Conservation (phyloP, 2,888 invertebrate species). For the Drosophila mayaguana region DNA sequence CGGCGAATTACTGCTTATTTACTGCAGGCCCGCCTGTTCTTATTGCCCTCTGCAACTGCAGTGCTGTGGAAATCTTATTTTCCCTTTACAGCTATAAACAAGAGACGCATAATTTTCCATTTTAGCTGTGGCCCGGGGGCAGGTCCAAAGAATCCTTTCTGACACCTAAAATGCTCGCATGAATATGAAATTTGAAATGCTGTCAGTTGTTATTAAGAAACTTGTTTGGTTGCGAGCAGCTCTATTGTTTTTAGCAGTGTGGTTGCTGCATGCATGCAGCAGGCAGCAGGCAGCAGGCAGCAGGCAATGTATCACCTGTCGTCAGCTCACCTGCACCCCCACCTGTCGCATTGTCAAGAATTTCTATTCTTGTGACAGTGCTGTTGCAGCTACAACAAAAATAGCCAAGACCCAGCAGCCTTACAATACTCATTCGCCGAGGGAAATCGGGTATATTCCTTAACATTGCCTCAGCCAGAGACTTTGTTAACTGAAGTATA, state of each 20-base stretch:
- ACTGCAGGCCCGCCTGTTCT: neutral
- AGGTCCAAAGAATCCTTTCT: neutral
- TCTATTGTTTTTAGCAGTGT: conserved; percentile 39
- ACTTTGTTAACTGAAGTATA: neutral
- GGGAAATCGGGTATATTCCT: neutral
- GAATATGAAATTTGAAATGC: conserved; percentile 41
- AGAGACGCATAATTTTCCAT: neutral
- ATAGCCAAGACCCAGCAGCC: conserved; percentile 17
- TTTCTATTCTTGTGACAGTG: conserved; percentile 29
- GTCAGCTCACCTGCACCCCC: neutral
- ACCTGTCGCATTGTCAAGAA: conserved; percentile 3
- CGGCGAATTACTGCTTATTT: neutral
- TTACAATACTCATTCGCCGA: neutral
- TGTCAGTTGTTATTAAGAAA: conserved; percentile 54
- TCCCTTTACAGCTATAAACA: neutral
- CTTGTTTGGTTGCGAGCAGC: conserved; percentile 39
- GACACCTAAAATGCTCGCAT: conserved; percentile 21
- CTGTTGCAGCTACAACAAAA: conserved; percentile 31
- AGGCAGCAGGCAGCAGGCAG: neutral
- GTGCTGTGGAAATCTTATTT: neutral
- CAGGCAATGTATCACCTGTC: conserved; percentile 3
- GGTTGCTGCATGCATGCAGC: conserved; percentile 7
- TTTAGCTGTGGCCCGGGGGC: neutral
- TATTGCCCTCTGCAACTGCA: neutral
- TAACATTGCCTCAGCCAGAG: neutral